Conservation (phyloP, 2,797 vertebrate species). For the Spheniscus humboldti region DNA sequence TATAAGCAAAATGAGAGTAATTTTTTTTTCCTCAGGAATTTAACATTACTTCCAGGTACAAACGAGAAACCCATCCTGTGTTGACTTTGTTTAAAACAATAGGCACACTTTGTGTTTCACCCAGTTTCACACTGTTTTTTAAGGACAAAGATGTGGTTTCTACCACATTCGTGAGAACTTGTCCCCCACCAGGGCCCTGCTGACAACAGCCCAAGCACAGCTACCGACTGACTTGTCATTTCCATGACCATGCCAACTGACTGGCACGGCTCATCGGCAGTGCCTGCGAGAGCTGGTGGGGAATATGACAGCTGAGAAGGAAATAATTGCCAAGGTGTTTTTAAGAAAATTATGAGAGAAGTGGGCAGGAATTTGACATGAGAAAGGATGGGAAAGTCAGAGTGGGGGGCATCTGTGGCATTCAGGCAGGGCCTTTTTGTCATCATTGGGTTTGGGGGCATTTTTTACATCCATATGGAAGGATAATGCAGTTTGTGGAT, state of each 20-base stretch:
- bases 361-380: neutral
- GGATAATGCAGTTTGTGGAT: neutral
- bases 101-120: neutral
- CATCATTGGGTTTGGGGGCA: neutral
- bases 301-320: neutral
- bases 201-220: neutral
- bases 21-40: neutral
- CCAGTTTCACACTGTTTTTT: neutral
- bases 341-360: neutral
- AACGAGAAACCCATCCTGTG: neutral
- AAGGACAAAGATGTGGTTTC: neutral
- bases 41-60: neutral
- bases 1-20: neutral
- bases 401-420: neutral
- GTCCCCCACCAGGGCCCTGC: neutral
- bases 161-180: neutral
- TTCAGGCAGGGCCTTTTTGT: neutral
- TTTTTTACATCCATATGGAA: neutral
- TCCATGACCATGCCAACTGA: neutral
- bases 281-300: neutral
- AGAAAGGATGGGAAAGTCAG: neutral
- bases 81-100: neutral
- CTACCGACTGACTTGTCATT: neutral
- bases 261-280: accelerated
- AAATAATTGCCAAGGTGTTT: neutral